Base-by-base conservation (phyloP, 2,113 vertebrate species). In the Gambusia holbrooki region DNA sequence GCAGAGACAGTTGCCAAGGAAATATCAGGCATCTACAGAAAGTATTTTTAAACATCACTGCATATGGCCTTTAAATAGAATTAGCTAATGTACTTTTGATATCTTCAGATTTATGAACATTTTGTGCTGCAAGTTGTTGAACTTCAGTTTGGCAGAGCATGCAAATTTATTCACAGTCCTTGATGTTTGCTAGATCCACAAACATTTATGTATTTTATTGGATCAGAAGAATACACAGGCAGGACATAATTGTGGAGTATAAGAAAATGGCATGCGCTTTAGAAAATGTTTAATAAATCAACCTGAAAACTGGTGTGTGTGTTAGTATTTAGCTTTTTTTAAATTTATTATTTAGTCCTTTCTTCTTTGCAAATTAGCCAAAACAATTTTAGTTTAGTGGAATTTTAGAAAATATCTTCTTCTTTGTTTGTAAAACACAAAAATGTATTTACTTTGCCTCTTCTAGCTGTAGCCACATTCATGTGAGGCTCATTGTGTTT, bases 1-100 rank as follows among this genome's bases (percentile, higher is more conserved):
- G 91, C 25, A 85, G 86, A 84, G 66, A 91, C 78, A 93, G 77
- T 70, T 48, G 27, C 61, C 74, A 62, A 72, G 65, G 69, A 79
- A 71, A 86, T 32, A 35, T 84, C 70, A 87, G 66, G 69, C 40
- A 76, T 48, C 45, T 32, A 69, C 15, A 78, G 30, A 70, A 60
- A 71, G 14, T 27, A 15, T 30, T 19, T 60, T 65, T 29, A 76
- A 63, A 58, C 25, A 33, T 68, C 37, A 76, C 66, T 71, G 69
- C 69, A 77, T 65, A 29, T 15, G n/a, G 61, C 51, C 13, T 51
- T 51, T 68, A 73, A 66, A 61, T 54, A 70, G 63, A 72, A 71
- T 62, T 5, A 71, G 8, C 35, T 58, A 51, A 66, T n/a, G 51
- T 14, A 37, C 62, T 62, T 15, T 69, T 66, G 13, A 14, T 22